Conservation (phyloP, 2,797 vertebrate species). For the Phoxinus dragarum region DNA sequence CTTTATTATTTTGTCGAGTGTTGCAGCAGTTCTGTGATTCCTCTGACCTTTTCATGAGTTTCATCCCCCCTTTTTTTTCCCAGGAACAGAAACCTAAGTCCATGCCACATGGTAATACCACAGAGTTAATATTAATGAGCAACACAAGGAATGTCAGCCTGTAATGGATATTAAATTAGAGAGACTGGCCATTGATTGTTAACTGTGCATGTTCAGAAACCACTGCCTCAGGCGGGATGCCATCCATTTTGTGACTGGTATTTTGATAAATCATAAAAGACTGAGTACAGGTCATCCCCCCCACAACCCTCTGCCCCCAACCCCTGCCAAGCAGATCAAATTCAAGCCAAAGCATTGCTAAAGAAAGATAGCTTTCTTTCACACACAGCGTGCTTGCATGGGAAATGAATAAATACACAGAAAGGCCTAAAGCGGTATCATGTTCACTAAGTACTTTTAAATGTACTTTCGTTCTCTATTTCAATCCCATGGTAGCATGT, state of each 20-base stretch:
- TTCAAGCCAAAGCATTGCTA: slow-evolving; percentile 62
- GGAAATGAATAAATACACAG: slow-evolving; percentile 70
- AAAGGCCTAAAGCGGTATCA: slow-evolving; percentile 69
- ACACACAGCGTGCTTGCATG: slow-evolving; percentile 62
- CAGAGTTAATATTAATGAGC: slow-evolving; percentile 77
- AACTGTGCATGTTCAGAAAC: slow-evolving; percentile 66
- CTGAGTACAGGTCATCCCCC: slow-evolving; percentile 42
- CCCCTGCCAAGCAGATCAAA: slow-evolving; percentile 67
- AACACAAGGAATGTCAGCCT: slow-evolving; percentile 71
- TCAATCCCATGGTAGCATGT: slow-evolving; percentile 78
- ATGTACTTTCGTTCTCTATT: slow-evolving; percentile 78
- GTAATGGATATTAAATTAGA: slow-evolving; percentile 76
- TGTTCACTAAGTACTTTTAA: slow-evolving; percentile 76
- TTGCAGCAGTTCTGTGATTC: slow-evolving; percentile 76
- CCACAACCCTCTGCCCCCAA: slow-evolving; percentile 28
- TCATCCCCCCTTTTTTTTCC: slow-evolving; percentile 52
- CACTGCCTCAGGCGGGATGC: slow-evolving; percentile 59
- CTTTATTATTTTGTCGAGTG: slow-evolving; percentile 77
- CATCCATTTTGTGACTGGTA: slow-evolving; percentile 62
- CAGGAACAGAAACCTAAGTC: slow-evolving; percentile 63
- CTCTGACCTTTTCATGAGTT: slow-evolving; percentile 76
- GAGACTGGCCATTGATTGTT: slow-evolving; percentile 66
- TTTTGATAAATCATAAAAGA: slow-evolving; percentile 72
- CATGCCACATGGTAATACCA: slow-evolving; percentile 59
- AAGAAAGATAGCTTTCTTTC: slow-evolving; percentile 66